These are phyloP conservation scores for Lichenostomus cassidix DNA, from an alignment of 2,113 vertebrate species.

Conservation along the genomic window DNA sequence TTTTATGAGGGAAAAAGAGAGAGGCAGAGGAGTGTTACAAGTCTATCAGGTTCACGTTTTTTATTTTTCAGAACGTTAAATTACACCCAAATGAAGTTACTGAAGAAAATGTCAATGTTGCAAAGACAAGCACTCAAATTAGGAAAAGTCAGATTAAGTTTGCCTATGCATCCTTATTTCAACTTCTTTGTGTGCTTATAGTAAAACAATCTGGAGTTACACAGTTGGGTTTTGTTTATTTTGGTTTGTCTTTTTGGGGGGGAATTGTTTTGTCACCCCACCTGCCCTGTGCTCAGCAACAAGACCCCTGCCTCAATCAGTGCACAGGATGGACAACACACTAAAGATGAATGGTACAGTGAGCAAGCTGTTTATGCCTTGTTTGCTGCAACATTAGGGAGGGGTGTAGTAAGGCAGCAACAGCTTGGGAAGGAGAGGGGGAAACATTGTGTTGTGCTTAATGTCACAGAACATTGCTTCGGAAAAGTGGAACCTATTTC, in stretches of 20 bases:
- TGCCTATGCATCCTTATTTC: slow-evolving; percentile 63
- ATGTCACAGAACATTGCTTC: not conserved
- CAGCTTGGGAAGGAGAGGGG: not conserved
- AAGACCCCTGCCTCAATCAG: slow-evolving; percentile 65
- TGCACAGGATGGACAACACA: slow-evolving; percentile 65
- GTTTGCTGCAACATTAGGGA: not conserved
- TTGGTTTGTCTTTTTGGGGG: not conserved
- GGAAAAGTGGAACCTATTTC: not conserved
- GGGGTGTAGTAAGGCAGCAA: not conserved
- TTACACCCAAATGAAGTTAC: slow-evolving; percentile 24
- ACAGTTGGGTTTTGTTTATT: not conserved
- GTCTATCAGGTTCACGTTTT: not conserved
- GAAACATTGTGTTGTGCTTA: not conserved
- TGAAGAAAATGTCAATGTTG: slow-evolving; percentile 27
- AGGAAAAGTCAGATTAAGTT: slow-evolving; percentile 24
- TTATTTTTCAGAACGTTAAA: not conserved
- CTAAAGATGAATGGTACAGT: not conserved
- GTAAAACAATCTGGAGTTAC: not conserved
- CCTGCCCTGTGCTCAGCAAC: not conserved
- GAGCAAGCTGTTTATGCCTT: not conserved
- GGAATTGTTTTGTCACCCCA: not conserved
- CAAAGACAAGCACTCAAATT: slow-evolving; percentile 62
- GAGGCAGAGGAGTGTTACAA: slow-evolving; percentile 55
- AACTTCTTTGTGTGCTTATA: not conserved
- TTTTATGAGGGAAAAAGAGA: slow-evolving; percentile 11